A percentile compares a stretch with the other conserved stretches of the same genome.
Evolutionary conservation across 2,113 vertebrate genomes (phyloP).

Genomic region (Neotragus moschatus): DNA sequence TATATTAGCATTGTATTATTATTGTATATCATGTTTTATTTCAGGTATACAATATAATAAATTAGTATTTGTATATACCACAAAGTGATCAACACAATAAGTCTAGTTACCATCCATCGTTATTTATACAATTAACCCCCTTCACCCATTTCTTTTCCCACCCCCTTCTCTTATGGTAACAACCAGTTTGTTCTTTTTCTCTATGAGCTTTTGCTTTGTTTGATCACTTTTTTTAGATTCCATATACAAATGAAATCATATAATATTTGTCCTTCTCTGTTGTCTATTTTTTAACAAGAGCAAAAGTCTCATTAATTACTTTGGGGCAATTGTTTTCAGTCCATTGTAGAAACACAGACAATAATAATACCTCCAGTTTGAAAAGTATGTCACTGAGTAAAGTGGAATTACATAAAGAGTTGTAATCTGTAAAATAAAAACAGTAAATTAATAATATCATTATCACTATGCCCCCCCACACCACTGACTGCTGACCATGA

Average conservation of each 20-base stretch:
- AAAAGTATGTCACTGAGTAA: not conserved
- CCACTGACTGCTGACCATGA: not conserved
- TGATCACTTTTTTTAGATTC: not conserved
- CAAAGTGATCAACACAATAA: not conserved
- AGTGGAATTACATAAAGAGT: not conserved
- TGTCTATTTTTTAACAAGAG: not conserved
- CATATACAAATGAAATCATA: not conserved
- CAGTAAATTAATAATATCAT: not conserved
- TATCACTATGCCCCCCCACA: not conserved
- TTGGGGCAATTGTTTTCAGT: not conserved
- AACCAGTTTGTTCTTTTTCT: not conserved
- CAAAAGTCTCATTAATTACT: not conserved
- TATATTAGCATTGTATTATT: not conserved
- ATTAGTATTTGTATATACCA: not conserved
- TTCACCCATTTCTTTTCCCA: not conserved
- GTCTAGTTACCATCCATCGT: not conserved
- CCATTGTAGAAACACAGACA: not conserved
- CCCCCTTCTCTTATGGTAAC: not conserved
- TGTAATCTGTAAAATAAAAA: not conserved
- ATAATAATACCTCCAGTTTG: not conserved
- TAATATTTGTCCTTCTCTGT: not conserved
- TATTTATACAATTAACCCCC: not conserved
- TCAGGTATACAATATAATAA: not conserved
- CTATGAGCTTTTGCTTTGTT: not conserved
- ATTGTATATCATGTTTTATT: not conserved